These are phyloP conservation scores for Sicus ferrugineus DNA, from an alignment of 2,888 invertebrate genomes.

Conservation along the genomic window DNA sequence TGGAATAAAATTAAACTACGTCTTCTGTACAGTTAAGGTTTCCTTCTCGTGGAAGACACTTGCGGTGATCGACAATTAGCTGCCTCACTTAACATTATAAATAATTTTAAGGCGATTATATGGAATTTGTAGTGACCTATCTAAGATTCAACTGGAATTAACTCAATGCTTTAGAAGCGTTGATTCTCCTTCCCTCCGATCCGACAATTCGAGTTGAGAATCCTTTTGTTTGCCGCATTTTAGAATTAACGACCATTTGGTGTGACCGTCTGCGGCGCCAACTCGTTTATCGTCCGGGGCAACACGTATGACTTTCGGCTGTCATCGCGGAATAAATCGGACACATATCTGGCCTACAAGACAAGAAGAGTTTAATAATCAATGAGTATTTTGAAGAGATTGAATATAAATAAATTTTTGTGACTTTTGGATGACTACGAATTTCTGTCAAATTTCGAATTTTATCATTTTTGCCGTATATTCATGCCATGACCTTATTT, in stretches of 20 bases:
- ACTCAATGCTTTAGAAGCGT: neutral
- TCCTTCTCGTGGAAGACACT: slow-evolving; percentile 33
- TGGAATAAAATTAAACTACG: no score
- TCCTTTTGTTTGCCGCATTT: neutral
- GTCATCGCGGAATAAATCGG: slow-evolving; percentile 55
- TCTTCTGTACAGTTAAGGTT: no score
- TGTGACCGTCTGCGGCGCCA: slow-evolving; percentile 50
- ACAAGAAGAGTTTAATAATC: slow-evolving; percentile 6
- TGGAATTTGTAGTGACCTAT: no score
- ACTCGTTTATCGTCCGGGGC: slow-evolving; percentile 44
- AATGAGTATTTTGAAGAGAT: neutral
- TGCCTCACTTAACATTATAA: neutral
- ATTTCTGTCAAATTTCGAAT: no score
- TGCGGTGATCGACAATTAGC: slow-evolving; percentile 16
- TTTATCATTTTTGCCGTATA: no score
- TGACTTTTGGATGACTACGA: neutral
- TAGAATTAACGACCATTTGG: slow-evolving; percentile 40
- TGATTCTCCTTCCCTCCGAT: neutral
- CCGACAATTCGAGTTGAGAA: neutral
- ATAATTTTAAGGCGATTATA: neutral
- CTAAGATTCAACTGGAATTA: slow-evolving; percentile 10
- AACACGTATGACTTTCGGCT: slow-evolving; percentile 50
- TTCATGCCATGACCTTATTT: no score
- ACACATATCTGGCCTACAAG: slow-evolving; percentile 61
- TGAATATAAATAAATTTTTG: neutral